A percentile compares a stretch with the other conserved stretches of the same genome.
Evolutionary conservation across 2,888 invertebrate genomes (phyloP).

Genomic region (Calameuta pallipes): DNA sequence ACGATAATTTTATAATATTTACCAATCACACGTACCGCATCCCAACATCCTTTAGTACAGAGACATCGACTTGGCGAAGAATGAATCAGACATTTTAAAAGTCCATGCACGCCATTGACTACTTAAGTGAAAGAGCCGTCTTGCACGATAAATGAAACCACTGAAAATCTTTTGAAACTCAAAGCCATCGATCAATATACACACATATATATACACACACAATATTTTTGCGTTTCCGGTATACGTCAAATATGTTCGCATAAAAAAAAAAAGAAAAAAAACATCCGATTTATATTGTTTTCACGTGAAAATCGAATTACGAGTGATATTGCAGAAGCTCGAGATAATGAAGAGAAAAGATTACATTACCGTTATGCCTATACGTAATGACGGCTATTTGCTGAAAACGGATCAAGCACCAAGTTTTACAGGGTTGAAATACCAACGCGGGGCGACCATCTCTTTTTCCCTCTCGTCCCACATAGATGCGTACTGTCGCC

Average conservation of each 20-base stretch:
- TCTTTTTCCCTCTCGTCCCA: neutral
- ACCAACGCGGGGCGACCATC: neutral
- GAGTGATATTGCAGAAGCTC: neutral
- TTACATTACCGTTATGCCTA: neutral
- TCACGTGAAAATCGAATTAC: neutral
- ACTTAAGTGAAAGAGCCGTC: neutral
- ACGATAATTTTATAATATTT: neutral
- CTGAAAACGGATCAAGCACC: neutral
- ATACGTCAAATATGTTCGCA: neutral
- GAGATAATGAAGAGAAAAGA: neutral
- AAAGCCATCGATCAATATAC: neutral
- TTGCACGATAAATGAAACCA: neutral
- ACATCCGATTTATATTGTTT: neutral
- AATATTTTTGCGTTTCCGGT: neutral
- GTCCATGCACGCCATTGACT: neutral
- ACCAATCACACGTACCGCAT: neutral
- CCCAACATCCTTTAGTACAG: neutral
- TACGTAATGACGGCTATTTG: neutral
- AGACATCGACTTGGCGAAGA: neutral
- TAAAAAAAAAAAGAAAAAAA: neutral
- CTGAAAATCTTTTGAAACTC: neutral
- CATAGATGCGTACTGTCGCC: slow-evolving; percentile 29
- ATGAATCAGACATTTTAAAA: neutral
- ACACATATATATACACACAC: neutral
- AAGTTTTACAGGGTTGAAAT: neutral